These are phyloP conservation scores for Campylomormyrus tamandua DNA, from an alignment of 2,113 vertebrate genomes.

Conservation along the genomic window DNA sequence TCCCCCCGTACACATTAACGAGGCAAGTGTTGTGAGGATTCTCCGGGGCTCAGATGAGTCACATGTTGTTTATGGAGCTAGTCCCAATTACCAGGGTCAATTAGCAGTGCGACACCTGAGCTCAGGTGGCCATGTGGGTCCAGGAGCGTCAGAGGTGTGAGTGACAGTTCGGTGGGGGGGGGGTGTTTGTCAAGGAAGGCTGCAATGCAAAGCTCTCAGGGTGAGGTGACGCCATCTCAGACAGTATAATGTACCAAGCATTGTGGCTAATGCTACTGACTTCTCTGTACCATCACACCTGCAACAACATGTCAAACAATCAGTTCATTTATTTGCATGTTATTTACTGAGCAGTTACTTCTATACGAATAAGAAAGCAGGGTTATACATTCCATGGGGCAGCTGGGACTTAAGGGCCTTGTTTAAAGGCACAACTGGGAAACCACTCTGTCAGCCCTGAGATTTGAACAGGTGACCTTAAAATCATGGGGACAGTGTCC, in stretches of 20 bases:
- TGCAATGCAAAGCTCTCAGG: neutral
- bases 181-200: neutral
- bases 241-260: neutral
- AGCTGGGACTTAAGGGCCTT: neutral
- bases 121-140: neutral
- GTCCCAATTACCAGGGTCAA: neutral
- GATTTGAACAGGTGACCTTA: neutral
- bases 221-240: neutral
- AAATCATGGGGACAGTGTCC: neutral
- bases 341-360: neutral
- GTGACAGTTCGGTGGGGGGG: neutral
- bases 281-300: neutral
- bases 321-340: neutral
- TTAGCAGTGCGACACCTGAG: neutral
- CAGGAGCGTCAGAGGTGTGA: neutral
- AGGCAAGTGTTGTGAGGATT: neutral
- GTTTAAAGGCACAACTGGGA: neutral
- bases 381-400: neutral
- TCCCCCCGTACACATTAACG: neutral
- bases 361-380: neutral
- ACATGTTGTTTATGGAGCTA: neutral
- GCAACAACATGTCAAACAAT: neutral
- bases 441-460: neutral
- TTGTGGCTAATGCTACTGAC: neutral
- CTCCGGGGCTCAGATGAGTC: neutral